Base-by-base conservation (phyloP, 2,888 invertebrate species). In the Drosophila parthenogenetica region DNA sequence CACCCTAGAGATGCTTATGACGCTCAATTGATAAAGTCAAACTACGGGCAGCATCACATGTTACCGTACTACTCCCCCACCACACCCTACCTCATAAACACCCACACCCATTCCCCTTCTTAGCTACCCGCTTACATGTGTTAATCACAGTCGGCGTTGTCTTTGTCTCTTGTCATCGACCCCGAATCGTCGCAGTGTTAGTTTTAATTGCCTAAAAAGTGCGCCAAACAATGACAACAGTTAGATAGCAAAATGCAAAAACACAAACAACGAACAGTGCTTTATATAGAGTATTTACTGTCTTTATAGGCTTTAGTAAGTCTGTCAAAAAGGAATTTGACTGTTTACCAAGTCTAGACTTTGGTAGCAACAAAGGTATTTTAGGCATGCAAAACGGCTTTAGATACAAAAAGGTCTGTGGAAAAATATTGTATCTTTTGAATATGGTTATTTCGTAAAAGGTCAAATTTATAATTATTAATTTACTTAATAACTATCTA, bases 1-100 rank as follows among this genome's bases (percentile, higher is more conserved):
- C 69, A 83, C 87, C 73, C 81, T 65, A 66, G 65, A 57, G 64
- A 48, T 61, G 83, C 88, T 78, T 82, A 86, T 86, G 85, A 85
- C 89, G 91, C 91, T 91, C 90, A 90, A 90, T 90, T 90, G 89
- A 79, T 77, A 89, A 90, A 90, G 90, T 91, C 91, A 90, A 91
- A 88, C 71, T 74, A 66, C 63, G 74, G 65, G 66, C 67, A 75
- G 51, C 55, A 83, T 50, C 88, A 86, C 77, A 87, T 77, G 74
- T 74, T 60, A 29, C 29, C 29, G 29, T 29, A 29, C 70, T 60
- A 46, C 13, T 35, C 3, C 57, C 63, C 54, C n/a, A n/a, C n/a
- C n/a, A n/a, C n/a, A n/a, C n/a, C n/a, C 43, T 64, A 62, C 68
- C 32, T 10, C 8, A 14, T 25, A 5, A 22, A 22, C 22, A 55